Conservation (phyloP, 2,888 invertebrate genomes). For the Ochropleura leucogaster region DNA sequence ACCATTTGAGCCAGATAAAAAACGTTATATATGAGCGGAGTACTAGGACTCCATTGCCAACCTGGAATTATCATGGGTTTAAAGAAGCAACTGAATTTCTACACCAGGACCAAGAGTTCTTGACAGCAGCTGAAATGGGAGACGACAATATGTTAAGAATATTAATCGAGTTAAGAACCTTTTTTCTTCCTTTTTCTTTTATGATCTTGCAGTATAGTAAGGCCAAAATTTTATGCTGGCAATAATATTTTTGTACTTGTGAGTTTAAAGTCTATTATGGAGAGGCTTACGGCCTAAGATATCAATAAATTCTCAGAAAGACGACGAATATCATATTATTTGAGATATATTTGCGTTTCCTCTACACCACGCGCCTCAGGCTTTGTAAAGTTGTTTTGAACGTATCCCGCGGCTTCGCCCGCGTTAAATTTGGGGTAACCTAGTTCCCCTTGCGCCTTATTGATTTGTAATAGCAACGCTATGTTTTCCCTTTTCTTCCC, state of each 20-base stretch:
- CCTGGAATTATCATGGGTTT: constrained; percentile 45
- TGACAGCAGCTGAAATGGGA: constrained; percentile 81
- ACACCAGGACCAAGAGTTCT: constrained; percentile 76
- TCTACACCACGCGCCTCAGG: no score
- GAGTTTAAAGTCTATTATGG: neutral
- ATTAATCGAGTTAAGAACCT: constrained; percentile 73
- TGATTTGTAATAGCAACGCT: no score
- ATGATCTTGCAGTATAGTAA: neutral
- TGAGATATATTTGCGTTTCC: no score
- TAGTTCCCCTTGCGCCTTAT: no score
- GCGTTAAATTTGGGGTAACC: no score
- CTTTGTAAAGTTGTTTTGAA: neutral
- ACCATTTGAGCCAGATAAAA: neutral
- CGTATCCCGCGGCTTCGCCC: no score
- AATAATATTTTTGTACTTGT: neutral
- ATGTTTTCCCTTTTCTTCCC: no score
- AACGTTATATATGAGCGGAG: neutral
- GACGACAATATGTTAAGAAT: constrained; percentile 71
- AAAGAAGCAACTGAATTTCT: constrained; percentile 76
- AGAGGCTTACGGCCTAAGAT: neutral
- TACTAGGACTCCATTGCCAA: neutral
- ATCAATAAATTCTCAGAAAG: no score
- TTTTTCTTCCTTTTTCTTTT: neutral
- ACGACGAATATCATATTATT: no score
- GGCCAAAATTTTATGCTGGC: neutral